Evolutionary conservation across 2,888 invertebrate species (phyloP).

Genomic region (Conistra vaccinii): DNA sequence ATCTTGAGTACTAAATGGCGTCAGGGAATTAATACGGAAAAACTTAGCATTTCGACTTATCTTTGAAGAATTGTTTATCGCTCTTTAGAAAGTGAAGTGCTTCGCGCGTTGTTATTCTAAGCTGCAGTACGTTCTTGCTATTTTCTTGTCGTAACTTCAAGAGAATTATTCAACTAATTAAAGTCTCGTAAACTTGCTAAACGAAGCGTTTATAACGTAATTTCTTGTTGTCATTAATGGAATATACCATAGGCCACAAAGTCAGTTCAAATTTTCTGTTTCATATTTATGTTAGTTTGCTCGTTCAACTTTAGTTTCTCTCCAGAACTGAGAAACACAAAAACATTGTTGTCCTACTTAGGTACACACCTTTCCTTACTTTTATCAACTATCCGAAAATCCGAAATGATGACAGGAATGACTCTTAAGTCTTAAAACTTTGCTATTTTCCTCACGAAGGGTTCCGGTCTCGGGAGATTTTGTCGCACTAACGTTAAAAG

Average conservation of each 20-base stretch:
- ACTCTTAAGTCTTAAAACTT: conserved; percentile 70
- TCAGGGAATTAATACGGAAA: conserved; percentile 67
- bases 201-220: conserved; percentile 36
- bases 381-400: conserved; percentile 63
- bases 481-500: conserved; percentile 69
- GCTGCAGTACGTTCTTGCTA: conserved; percentile 19
- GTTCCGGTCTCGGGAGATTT: conserved; percentile 67
- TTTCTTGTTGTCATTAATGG: conserved; percentile 37
- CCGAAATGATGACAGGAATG: conserved; percentile 69
- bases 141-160: conserved; percentile 46
- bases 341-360: conserved; percentile 23
- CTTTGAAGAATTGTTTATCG: conserved; percentile 57
- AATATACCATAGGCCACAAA: conserved; percentile 25
- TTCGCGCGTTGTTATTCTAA: conserved; percentile 32
- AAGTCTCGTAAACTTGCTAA: conserved; percentile 41
- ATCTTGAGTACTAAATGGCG: conserved; percentile 71
- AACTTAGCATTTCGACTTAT: conserved; percentile 57
- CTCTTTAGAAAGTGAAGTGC: conserved; percentile 24
- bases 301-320: neutral
- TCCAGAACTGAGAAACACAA: conserved; percentile 6
- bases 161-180: conserved; percentile 46
- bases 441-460: conserved; percentile 68
- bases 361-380: conserved; percentile 50
- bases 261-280: conserved; percentile 15
- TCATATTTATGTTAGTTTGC: neutral